Evolutionary conservation across 1,140 invertebrate genomes (phyloP), one percentile per base, ranked within the genome.

Genomic region (Asbolus verrucosus): DNA sequence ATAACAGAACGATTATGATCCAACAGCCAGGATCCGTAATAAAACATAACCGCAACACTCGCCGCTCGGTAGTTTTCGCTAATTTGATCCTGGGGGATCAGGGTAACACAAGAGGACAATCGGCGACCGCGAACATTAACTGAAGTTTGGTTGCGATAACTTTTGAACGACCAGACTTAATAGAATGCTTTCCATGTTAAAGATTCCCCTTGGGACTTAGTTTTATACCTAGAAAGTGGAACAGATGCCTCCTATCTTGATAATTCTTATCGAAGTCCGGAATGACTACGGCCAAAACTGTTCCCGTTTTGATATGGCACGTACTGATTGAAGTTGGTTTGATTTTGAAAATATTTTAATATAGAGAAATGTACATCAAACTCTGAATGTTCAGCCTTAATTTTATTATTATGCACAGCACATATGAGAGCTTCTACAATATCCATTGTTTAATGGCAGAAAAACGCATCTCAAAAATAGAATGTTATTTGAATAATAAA

Each of bases 141-240:
- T 63, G 59, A 65, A 70, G 41, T 70, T 70, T 61, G 50, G 46
- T 54, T 13, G 46, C 46, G 46, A 54, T 54, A 54, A 54, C 19
- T 54, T 54, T 21, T 27, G 11, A 30, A 71, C 72, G 65, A 65
- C 60, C 54, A 54, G 36, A 61, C 63, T 67, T 74, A 74, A 74
- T 74, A 67, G 67, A 70, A 74, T 68, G 67, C 70, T 72, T 71
- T 74, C 60, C 69, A 74, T 74, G 72, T 70, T 69, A 66, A 71
- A 65, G 54, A 46, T 62, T 41, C 16, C 60, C 18, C 30, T 14
- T 30, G 36, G 60, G 38, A 59, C 38, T 27, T 69, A 27, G 54
- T 69, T 54, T 54, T 54, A 27, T 54, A 54, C 46, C n/a, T 54
- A 54, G 46, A 54, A 54, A 54, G 16, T 24, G 61, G 19, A 65